phyloP scores from a whole-genome alignment of 1,140 invertebrate genomes.

The Scaptomyza hsui region DNA sequence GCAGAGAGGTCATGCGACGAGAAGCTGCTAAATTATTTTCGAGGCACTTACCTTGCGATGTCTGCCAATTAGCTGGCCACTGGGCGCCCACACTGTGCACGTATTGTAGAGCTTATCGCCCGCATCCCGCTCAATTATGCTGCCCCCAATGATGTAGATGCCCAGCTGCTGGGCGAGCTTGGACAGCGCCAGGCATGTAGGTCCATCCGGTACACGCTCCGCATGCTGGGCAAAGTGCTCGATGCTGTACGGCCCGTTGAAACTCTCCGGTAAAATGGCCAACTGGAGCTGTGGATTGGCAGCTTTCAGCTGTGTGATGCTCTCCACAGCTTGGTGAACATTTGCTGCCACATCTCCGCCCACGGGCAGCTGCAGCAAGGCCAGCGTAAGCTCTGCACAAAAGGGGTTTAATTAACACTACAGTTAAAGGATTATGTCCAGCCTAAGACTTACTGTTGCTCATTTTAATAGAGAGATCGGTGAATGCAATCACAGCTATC shows the following conservation, averaged over 20 bases:
- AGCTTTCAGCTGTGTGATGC: constrained; percentile 89
- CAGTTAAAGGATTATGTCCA: background rate
- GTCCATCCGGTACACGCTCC: constrained; percentile 91
- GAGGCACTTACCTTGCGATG: constrained; percentile 87
- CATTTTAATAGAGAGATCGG: background rate
- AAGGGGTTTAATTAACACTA: constrained; percentile 16
- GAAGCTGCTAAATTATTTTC: background rate
- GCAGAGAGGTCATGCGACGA: background rate
- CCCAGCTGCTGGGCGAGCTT: constrained; percentile 90
- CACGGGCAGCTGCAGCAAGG: constrained; percentile 92
- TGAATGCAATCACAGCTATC: background rate
- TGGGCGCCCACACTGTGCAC: constrained; percentile 93
- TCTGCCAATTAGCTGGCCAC: constrained; percentile 90
- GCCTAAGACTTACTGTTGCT: constrained; percentile 40
- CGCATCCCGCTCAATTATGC: constrained; percentile 91
- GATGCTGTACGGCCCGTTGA: constrained; percentile 93
- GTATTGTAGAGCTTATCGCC: constrained; percentile 91
- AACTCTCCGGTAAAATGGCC: constrained; percentile 96
- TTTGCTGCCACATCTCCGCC: constrained; percentile 90
- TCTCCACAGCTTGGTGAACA: constrained; percentile 88
- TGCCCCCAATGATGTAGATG: constrained; percentile 94
- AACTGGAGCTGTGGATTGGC: constrained; percentile 87
- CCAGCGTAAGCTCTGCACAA: constrained; percentile 85
- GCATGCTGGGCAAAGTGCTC: constrained; percentile 94
- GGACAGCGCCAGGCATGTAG: constrained; percentile 89